phyloP scores from a whole-genome alignment of 2,113 vertebrate species.

The Pedetes capensis region DNA sequence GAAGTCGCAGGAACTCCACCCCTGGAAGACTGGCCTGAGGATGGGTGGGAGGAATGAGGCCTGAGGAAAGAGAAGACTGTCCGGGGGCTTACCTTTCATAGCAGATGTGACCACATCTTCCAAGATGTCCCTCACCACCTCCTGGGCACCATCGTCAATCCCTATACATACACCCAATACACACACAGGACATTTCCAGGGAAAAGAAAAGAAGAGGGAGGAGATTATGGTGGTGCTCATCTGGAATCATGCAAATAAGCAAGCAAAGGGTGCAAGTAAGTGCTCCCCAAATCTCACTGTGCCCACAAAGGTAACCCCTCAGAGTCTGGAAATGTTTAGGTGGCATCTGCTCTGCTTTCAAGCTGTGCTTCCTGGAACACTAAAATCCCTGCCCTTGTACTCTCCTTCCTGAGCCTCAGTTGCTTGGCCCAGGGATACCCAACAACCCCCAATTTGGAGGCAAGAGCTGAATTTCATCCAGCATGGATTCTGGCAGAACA shows the following conservation, averaged over 20 bases:
- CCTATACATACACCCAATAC: slow-evolving; percentile 61
- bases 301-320: neutral
- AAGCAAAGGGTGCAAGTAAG: neutral
- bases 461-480: neutral
- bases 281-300: neutral
- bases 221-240: neutral
- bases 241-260: neutral
- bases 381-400: neutral
- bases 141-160: slow-evolving; percentile 78
- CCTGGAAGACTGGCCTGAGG: neutral
- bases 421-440: neutral
- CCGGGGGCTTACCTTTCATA: slow-evolving; percentile 80
- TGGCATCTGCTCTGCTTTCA: neutral
- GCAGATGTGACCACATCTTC: slow-evolving; percentile 85
- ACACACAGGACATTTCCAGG: slow-evolving; percentile 36
- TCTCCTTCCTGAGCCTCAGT: neutral
- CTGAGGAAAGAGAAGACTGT: neutral
- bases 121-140: slow-evolving; percentile 85
- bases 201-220: slow-evolving; percentile 7
- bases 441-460: neutral
- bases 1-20: neutral
- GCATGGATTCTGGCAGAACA: neutral
- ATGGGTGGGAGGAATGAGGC: neutral
- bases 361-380: neutral
- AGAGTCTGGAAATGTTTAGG: neutral